Percentiles rank a stretch among this genome's conserved stretches.
Conservation (phyloP, 2,888 invertebrate genomes). For the Hetaerina titia region DNA sequence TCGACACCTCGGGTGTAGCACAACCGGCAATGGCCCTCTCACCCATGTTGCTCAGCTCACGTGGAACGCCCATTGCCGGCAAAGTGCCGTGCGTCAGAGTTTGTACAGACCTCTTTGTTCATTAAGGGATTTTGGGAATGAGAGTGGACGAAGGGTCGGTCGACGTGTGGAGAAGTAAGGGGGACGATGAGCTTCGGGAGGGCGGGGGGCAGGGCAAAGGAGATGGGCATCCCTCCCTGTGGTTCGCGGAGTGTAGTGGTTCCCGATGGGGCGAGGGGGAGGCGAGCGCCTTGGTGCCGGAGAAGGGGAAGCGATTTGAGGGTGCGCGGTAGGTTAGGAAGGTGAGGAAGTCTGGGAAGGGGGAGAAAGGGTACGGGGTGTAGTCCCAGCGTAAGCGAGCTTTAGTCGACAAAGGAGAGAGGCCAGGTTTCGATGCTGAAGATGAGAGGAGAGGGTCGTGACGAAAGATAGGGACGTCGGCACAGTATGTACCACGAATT, state of each 20-base stretch:
- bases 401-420: constrained; percentile 72
- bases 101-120: constrained; percentile 60
- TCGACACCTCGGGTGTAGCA: background rate
- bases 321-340: constrained; percentile 68
- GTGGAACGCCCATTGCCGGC: constrained; percentile 52
- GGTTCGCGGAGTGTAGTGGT: background rate
- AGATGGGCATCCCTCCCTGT: too few species aligned
- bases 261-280: constrained; percentile 74
- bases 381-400: constrained; percentile 71
- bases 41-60: constrained; percentile 20
- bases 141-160: constrained; percentile 73
- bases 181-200: background rate
- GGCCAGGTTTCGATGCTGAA: constrained; percentile 71
- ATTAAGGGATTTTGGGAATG: constrained; percentile 70
- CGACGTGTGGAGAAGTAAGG: constrained; percentile 68
- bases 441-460: constrained; percentile 66
- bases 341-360: constrained; percentile 58
- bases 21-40: constrained; percentile 12
- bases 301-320: constrained; percentile 66
- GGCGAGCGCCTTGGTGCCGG: constrained; percentile 71
- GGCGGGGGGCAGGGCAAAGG: background rate
- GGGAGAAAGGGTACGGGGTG: constrained; percentile 70
- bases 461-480: constrained; percentile 69
- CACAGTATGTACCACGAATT: background rate
- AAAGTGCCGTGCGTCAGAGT: constrained; percentile 43